Conservation (phyloP, 1,140 invertebrate genomes). For the Wasmannia auropunctata region DNA sequence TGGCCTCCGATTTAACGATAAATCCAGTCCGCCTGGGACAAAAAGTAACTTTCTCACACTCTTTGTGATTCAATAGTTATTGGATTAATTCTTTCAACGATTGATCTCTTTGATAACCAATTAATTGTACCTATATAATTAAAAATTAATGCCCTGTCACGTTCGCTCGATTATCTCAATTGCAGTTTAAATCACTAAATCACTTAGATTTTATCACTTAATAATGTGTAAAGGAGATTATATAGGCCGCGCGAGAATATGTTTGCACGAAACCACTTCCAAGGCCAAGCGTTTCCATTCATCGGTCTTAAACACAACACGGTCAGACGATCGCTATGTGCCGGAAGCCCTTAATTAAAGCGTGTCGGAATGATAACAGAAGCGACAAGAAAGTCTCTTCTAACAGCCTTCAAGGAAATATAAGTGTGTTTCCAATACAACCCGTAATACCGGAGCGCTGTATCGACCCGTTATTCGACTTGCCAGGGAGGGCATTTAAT, state of each 20-base stretch:
- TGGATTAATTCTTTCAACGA: not conserved
- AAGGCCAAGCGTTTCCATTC: constrained; percentile 55
- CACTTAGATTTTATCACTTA: not conserved
- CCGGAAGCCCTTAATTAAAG: constrained; percentile 60
- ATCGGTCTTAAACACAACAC: constrained; percentile 46
- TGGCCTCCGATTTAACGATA: no score
- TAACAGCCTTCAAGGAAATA: not conserved
- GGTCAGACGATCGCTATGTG: constrained; percentile 40
- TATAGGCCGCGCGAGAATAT: not conserved
- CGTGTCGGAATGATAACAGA: constrained; percentile 15
- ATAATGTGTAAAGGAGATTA: constrained; percentile 20
- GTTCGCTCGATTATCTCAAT: not conserved
- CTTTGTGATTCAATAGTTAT: constrained; percentile 2
- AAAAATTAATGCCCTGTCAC: not conserved
- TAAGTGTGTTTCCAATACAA: not conserved
- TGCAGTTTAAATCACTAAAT: not conserved
- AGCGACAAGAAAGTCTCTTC: constrained; percentile 32
- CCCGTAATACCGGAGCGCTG: not conserved
- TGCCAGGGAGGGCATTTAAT: not conserved
- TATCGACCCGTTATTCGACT: not conserved
- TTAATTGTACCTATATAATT: no score
- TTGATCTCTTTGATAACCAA: not conserved
- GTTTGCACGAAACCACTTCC: constrained; percentile 26
- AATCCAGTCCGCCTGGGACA: not conserved
- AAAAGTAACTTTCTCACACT: not conserved